phyloP scores from a whole-genome alignment of 1,140 invertebrate genomes.

The Camponotus floridanus region DNA sequence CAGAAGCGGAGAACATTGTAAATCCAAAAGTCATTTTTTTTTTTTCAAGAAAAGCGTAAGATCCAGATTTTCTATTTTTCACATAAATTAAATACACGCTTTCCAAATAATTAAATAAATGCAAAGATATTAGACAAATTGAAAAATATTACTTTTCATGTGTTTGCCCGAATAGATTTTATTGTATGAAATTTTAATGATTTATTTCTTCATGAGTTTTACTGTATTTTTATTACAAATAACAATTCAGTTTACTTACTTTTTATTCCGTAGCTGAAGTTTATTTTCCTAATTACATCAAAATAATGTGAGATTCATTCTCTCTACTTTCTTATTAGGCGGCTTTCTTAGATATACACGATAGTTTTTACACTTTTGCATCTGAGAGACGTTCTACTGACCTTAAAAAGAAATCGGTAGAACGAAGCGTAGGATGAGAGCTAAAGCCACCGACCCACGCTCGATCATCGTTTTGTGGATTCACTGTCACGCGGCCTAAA shows the following conservation, averaged over 20 bases:
- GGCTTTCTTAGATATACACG: background rate
- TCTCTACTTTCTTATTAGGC: no score
- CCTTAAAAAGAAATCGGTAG: constrained; percentile 69
- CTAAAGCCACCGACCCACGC: constrained; percentile 63
- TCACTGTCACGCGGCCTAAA: constrained; percentile 33
- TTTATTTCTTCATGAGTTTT: background rate
- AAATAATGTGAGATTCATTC: background rate
- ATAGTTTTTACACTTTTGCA: constrained; percentile 49
- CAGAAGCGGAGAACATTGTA: background rate
- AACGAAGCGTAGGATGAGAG: constrained; percentile 56
- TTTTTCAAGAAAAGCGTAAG: background rate
- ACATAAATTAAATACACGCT: no score
- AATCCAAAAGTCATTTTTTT: no score
- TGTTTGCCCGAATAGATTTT: background rate
- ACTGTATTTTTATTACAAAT: background rate
- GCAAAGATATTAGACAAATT: no score
- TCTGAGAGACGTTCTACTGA: constrained; percentile 61
- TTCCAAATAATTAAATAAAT: no score
- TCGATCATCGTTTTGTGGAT: constrained; percentile 44
- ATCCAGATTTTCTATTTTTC: no score
- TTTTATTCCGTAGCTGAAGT: background rate
- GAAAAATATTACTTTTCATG: no score
- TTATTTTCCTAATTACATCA: background rate
- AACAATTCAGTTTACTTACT: background rate
- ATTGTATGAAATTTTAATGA: background rate